Percentiles rank a stretch among this genome's conserved stretches.
These are phyloP conservation scores for Fragum whitleyi DNA, from an alignment of 2,888 invertebrate species.

Conservation along the genomic window DNA sequence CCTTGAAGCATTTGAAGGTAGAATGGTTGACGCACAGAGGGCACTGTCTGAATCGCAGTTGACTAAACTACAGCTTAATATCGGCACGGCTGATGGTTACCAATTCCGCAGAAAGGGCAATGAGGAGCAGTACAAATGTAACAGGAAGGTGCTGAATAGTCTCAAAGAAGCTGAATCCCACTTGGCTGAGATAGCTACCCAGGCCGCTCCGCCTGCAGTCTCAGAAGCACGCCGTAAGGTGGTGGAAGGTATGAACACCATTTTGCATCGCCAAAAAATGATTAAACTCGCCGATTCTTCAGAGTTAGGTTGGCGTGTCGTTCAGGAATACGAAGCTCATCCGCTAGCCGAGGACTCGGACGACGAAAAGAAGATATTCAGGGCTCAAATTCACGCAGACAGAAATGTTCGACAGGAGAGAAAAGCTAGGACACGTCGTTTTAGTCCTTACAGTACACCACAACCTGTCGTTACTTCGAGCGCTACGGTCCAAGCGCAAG, in stretches of 20 bases:
- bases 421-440: conserved; percentile 10
- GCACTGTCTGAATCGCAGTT: not conserved
- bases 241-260: conserved; percentile 12
- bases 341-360: conserved; percentile 45
- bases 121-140: conserved; percentile 25
- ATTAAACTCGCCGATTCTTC: conserved; percentile 36
- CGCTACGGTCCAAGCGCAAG: not conserved
- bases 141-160: conserved; percentile 7
- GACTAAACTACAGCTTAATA: not conserved
- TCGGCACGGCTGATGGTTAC: not conserved
- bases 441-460: conserved; percentile 4
- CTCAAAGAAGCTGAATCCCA: not conserved
- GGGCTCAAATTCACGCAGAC: conserved; percentile 41
- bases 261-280: conserved; percentile 25
- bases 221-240: not conserved
- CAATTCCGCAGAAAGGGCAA: conserved; percentile 13
- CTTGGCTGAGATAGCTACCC: not conserved
- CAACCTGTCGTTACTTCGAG: not conserved
- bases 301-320: conserved; percentile 26
- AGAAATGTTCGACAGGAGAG: conserved; percentile 35
- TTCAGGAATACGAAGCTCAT: conserved; percentile 37
- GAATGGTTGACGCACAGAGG: conserved; percentile 9
- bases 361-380: conserved; percentile 45
- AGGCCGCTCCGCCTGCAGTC: not conserved
- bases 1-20: not conserved